Evolutionary conservation across 2,797 vertebrate species (phyloP).

Genomic region (Pristis pectinata): DNA sequence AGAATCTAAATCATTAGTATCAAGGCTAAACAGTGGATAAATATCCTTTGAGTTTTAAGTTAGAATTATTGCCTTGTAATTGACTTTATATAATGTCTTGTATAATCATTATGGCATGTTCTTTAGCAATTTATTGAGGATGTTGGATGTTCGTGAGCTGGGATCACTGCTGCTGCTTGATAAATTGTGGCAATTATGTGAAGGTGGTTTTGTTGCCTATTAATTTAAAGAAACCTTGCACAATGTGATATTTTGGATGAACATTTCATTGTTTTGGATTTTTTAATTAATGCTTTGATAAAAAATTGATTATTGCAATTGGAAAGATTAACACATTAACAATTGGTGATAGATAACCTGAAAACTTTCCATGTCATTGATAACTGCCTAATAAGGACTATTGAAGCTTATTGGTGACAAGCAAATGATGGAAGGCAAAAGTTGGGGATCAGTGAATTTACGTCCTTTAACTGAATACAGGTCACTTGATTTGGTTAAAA

Average conservation of each 20-base stretch:
- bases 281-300: not conserved
- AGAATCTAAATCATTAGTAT: not conserved
- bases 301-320: not conserved
- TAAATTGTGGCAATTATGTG: not conserved
- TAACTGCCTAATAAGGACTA: not conserved
- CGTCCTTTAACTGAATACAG: not conserved
- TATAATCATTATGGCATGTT: not conserved
- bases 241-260: not conserved
- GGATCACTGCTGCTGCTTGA: not conserved
- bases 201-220: not conserved
- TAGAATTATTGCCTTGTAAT: not conserved
- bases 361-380: not conserved
- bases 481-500: not conserved
- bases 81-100: not conserved
- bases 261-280: not conserved
- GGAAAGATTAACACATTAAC: not conserved
- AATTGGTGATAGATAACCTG: not conserved
- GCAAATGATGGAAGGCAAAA: not conserved
- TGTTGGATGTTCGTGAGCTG: not conserved
- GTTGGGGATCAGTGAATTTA: not conserved
- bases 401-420: not conserved
- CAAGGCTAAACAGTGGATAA: not conserved
- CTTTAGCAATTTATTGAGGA: not conserved
- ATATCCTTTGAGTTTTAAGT: not conserved
- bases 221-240: conserved; percentile 1